Evolutionary conservation across 2,888 invertebrate species (phyloP).

Genomic region (Epirrhoe alternata): DNA sequence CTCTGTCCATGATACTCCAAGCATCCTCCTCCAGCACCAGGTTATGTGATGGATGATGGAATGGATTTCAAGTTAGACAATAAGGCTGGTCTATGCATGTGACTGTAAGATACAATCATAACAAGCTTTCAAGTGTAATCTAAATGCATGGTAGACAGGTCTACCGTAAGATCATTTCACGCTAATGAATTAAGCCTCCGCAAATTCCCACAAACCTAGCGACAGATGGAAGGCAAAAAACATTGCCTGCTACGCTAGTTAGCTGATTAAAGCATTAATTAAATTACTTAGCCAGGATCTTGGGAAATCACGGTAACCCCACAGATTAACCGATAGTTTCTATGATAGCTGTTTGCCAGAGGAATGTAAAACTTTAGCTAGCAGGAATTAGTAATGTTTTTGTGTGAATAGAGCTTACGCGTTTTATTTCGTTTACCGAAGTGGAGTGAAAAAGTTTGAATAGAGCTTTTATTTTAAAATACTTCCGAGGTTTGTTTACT

Average conservation of each 20-base stretch:
- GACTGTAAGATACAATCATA: too few relatives aligned
- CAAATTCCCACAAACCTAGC: constrained; percentile 12
- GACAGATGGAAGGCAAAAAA: constrained; percentile 45
- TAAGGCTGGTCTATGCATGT: too few relatives aligned
- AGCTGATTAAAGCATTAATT: constrained; percentile 78
- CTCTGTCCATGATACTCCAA: too few relatives aligned
- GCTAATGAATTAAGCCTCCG: constrained; percentile 10
- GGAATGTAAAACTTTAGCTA: constrained; percentile 21
- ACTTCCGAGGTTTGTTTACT: background rate
- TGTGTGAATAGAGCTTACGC: constrained; percentile 12
- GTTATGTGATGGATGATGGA: too few relatives aligned
- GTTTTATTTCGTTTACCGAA: constrained; percentile 11
- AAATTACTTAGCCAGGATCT: constrained; percentile 67
- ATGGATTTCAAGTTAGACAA: too few relatives aligned
- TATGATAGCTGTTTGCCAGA: constrained; percentile 16
- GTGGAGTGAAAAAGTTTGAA: background rate
- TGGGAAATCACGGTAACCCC: constrained; percentile 67
- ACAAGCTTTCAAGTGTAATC: too few relatives aligned
- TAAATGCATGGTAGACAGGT: background rate
- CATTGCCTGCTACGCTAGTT: constrained; percentile 57
- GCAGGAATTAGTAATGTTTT: constrained; percentile 18
- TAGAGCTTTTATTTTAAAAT: background rate
- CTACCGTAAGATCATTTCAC: background rate
- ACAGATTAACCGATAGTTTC: constrained; percentile 20
- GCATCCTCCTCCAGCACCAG: too few relatives aligned